Evolutionary conservation across 2,113 vertebrate genomes (phyloP).

Genomic region (Leuciscus idus): DNA sequence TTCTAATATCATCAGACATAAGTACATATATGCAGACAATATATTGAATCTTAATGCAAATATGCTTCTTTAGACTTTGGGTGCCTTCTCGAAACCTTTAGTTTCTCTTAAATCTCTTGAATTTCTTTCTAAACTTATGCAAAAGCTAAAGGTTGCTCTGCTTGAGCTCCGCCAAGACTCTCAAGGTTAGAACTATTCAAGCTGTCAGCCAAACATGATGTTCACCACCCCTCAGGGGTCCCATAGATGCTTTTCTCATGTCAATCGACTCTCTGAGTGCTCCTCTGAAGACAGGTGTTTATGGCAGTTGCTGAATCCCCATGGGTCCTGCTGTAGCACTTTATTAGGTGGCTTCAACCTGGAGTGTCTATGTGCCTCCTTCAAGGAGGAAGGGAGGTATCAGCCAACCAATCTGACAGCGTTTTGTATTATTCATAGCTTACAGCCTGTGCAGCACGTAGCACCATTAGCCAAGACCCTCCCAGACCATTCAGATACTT

Average conservation of each 20-base stretch:
- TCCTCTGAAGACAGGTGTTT: constrained; percentile 9
- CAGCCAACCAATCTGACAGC: constrained; percentile 29
- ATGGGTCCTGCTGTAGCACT: neutral
- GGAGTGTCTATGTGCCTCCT: neutral
- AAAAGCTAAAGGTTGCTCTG: constrained; percentile 26
- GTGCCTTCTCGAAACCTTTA: neutral
- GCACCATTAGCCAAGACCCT: constrained; percentile 38
- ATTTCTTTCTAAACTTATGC: constrained; percentile 9
- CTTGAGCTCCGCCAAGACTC: neutral
- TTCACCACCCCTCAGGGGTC: constrained; percentile 15
- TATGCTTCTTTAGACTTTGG: neutral
- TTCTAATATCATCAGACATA: neutral
- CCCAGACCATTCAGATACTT: constrained; percentile 45
- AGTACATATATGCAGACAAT: neutral
- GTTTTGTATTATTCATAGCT: constrained; percentile 24
- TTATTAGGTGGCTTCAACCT: constrained; percentile 23
- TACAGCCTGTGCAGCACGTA: constrained; percentile 63
- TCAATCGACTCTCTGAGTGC: constrained; percentile 2
- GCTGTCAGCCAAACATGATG: constrained; percentile 44
- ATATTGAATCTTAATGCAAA: neutral
- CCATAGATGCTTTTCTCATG: constrained; percentile 33
- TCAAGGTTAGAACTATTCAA: constrained; percentile 25
- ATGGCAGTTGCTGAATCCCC: neutral
- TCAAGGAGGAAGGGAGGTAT: neutral
- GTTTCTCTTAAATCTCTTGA: neutral